Conservation (phyloP, 2,113 vertebrate genomes). For the Megaptera novaeangliae region DNA sequence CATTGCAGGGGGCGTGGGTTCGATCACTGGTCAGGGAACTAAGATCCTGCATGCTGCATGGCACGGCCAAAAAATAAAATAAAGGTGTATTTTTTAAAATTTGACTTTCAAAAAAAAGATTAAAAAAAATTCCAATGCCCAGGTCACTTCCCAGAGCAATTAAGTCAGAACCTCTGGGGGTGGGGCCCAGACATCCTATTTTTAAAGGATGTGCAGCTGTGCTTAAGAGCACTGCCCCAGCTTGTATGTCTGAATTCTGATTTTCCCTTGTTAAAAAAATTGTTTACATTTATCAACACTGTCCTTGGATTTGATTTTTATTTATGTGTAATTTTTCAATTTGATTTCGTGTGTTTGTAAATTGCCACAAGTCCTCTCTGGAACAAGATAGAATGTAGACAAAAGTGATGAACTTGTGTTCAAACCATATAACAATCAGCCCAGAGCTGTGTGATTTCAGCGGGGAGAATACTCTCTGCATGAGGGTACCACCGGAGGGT, state of each 20-base stretch:
- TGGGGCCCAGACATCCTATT: neutral
- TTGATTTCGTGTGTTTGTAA: neutral
- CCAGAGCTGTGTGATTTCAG: neutral
- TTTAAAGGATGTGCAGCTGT: neutral
- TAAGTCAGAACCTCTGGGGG: too few relatives aligned
- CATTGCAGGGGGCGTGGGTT: too few relatives aligned
- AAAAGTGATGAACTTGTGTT: neutral
- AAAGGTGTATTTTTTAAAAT: too few relatives aligned
- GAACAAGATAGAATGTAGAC: neutral
- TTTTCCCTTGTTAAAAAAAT: neutral
- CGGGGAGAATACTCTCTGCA: neutral
- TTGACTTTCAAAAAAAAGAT: too few relatives aligned
- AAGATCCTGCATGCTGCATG: too few relatives aligned
- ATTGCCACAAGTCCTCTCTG: neutral
- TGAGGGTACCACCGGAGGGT: accelerated
- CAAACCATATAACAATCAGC: neutral
- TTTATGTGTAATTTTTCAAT: neutral
- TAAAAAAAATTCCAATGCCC: neutral
- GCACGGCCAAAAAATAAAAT: too few relatives aligned
- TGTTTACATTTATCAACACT: neutral
- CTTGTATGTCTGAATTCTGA: neutral
- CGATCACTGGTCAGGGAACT: too few relatives aligned
- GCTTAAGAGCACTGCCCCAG: neutral
- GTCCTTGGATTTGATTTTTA: neutral
- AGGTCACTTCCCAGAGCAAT: neutral